Evolutionary conservation across 2,113 vertebrate genomes (phyloP), one percentile per base, ranked within the genome.

Genomic region (Ceuthmochares aereus): DNA sequence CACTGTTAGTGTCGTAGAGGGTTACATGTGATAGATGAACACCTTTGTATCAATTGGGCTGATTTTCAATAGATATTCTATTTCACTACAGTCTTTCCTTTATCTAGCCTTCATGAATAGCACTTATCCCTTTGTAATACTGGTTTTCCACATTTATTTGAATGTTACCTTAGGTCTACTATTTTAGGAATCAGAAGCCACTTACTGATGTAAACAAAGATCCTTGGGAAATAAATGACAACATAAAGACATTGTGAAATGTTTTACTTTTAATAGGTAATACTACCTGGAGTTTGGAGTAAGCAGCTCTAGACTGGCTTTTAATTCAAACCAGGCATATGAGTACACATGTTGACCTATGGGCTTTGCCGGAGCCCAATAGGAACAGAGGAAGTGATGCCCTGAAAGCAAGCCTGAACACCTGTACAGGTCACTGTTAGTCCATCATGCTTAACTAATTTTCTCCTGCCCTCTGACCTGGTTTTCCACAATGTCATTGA

Each of bases 371-470:
- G 55, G 63, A 95, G 64, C 95, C 95, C 95, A 97, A 77, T 76
- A 81, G 91, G 89, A 97, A 69, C 92, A 96, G 98, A 99, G 99
- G 98, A 99, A 99, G 98, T 96, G 92, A 95, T 91, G 95, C 95
- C 91, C 96, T 76, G 90, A 97, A 97, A 98, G 97, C 79, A 97
- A 98, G 97, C 96, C 94, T 30, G 85, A 98, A 98, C 99, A 99
- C 98, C 98, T 99, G 99, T 98, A 98, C 96, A 97, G 98, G 98
- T 98, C 98, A 98, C 96, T 93, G 97, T 95, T 97, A 95, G 97
- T 98, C 98, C 96, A 98, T 98, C 98, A 99, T 98, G 98, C 98
- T 98, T 98, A 98, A 98, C 98, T 99, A 98, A 99, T 99, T 99
- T 99, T 98, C 97, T 97, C 82, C 88, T 98, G 98, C 98, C 98